phyloP scores from a whole-genome alignment of 2,113 vertebrate species.

The Eclectus roratus region DNA sequence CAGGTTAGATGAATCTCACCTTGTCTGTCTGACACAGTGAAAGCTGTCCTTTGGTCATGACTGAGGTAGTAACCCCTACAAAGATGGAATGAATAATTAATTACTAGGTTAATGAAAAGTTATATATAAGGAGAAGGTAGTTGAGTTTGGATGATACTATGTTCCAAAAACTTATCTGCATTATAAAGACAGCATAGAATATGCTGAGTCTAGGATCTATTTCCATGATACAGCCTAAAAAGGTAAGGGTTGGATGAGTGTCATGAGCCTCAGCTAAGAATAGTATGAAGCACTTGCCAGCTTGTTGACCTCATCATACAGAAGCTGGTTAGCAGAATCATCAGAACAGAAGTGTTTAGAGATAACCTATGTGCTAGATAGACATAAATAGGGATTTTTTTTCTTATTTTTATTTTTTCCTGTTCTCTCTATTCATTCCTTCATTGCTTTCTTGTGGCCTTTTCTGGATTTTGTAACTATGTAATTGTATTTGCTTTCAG shows the following conservation, averaged over 20 bases:
- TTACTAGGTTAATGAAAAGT: not conserved
- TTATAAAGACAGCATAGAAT: not conserved
- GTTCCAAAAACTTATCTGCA: not conserved
- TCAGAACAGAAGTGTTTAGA: not conserved
- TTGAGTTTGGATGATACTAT: not conserved
- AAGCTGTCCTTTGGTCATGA: not conserved
- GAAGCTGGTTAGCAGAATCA: not conserved
- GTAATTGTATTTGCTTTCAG: not conserved
- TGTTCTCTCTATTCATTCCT: accelerated
- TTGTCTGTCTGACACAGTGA: not conserved
- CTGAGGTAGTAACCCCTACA: not conserved
- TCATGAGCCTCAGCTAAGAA: not conserved
- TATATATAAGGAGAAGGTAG: not conserved
- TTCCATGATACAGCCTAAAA: not conserved
- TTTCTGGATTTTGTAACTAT: not conserved
- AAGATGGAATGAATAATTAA: not conserved
- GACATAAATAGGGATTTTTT: not conserved
- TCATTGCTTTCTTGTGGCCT: not conserved
- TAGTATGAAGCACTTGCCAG: not conserved
- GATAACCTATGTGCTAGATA: not conserved
- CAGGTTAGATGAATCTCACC: not conserved
- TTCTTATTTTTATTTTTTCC: too few species aligned
- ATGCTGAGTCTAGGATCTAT: not conserved
- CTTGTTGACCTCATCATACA: not conserved
- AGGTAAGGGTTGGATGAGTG: not conserved